phyloP scores from a whole-genome alignment of 2,113 vertebrate genomes.

The Macrotis lagotis region DNA sequence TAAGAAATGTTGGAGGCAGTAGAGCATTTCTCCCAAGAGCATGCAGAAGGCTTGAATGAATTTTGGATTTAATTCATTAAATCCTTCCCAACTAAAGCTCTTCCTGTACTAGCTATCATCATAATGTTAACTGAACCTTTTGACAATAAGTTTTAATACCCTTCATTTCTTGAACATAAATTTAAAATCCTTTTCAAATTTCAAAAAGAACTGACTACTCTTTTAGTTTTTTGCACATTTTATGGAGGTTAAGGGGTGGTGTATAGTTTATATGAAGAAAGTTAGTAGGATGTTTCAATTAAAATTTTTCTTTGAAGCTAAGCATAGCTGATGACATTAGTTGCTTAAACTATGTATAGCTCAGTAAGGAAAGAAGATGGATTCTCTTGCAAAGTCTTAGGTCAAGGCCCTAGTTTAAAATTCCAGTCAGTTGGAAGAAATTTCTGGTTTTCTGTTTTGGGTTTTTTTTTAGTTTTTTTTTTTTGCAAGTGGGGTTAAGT shows the following conservation, averaged over 20 bases:
- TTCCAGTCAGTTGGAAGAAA: too few species aligned
- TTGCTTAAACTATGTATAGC: conserved; percentile 29
- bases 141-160: neutral
- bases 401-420: too few species aligned
- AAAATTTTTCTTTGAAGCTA: conserved; percentile 65
- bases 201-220: neutral
- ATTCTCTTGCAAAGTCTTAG: too few species aligned
- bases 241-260: neutral
- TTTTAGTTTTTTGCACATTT: neutral
- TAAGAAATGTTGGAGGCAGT: neutral
- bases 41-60: conserved; percentile 29
- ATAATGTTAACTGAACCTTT: neutral
- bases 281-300: conserved; percentile 56
- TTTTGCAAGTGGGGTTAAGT: too few species aligned
- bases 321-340: conserved; percentile 41
- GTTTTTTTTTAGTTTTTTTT: too few species aligned
- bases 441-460: too few species aligned
- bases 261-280: conserved; percentile 35
- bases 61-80: conserved; percentile 76
- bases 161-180: conserved; percentile 13
- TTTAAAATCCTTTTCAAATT: conserved; percentile 1
- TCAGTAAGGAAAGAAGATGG: too few species aligned
- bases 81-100: conserved; percentile 76
- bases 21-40: conserved; percentile 1
- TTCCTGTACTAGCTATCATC: conserved; percentile 57